Evolutionary conservation across 2,888 invertebrate genomes (phyloP), one percentile per base, ranked within the genome.

Genomic region (Andrena flavipes): DNA sequence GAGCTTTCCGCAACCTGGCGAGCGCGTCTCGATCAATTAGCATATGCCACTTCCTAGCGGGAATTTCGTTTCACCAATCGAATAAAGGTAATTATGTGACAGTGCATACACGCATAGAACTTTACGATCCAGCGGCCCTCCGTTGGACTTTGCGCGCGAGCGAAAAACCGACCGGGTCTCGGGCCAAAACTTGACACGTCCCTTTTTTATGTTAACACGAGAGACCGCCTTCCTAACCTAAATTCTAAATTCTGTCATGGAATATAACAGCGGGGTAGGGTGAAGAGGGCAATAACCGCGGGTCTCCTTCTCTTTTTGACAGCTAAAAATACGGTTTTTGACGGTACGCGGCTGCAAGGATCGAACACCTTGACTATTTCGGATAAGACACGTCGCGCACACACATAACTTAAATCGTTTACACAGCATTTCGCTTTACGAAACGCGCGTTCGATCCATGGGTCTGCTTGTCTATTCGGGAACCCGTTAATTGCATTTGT

Each of bases 311-410:
- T 70, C 76, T 81, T 85, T 87, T 84, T 84, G 79, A 85, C 78
- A 87, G 87, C 87, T 87, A 87, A 87, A 87, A 87, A 87, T 87
- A 87, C 82, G 51, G 62, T 85, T 87, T 87, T 87, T 85, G 82
- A 85, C 69, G 78, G 59, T 54, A 23, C 59, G 56, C 60, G 35
- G 35, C 54, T 30, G 76, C 63, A 30, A 16, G 51, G 23, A 71
- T 62, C 51, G 64, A 69, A 62, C 72, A 63, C n/a, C 68, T 78
- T 48, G 76, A 76, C 85, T 85, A 87, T 84, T 87, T 84, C 87
- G 87, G 87, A 72, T 51, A 70, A 79, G 68, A 80, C 62, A 77
- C 48, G 42, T 33, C 51, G 23, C 26, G 54, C 51, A 48, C 7
- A 2, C n/a, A 54, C 49, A 16, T 42, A 16, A 42, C 8, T 56